Evolutionary conservation across 2,113 vertebrate species (phyloP).

Genomic region (Perca flavescens): DNA sequence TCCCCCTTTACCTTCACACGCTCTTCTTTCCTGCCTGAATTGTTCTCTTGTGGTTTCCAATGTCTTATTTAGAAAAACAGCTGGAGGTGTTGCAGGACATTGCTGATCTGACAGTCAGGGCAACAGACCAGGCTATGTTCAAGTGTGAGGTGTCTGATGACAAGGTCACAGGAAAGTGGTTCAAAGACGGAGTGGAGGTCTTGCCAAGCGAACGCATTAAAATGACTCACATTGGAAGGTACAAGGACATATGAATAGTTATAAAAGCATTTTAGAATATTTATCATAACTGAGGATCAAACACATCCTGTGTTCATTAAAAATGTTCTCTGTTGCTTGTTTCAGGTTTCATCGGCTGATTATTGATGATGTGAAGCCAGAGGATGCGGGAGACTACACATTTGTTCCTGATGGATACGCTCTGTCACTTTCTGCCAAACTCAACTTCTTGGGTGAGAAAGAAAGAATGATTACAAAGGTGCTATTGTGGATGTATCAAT

Average conservation of each 20-base stretch:
- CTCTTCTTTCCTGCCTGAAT: conserved; percentile 23
- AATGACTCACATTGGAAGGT: conserved; percentile 90
- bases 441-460: conserved; percentile 92
- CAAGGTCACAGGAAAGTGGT: conserved; percentile 95
- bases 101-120: conserved; percentile 91
- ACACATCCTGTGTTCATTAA: neutral
- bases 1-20: neutral
- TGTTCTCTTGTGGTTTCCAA: conserved; percentile 18
- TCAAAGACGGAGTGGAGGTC: conserved; percentile 91
- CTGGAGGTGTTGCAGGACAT: conserved; percentile 92
- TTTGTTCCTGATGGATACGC: conserved; percentile 93
- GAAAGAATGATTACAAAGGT: conserved; percentile 31
- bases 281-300: neutral
- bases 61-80: conserved; percentile 86
- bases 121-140: conserved; percentile 90
- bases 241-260: neutral
- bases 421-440: conserved; percentile 91
- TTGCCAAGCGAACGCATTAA: conserved; percentile 86
- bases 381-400: conserved; percentile 92
- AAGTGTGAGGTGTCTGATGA: conserved; percentile 95
- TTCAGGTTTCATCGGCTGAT: conserved; percentile 88
- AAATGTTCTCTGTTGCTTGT: conserved; percentile 13
- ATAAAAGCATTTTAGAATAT: neutral
- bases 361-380: conserved; percentile 88
- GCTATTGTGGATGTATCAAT: conserved; percentile 22